phyloP scores from a whole-genome alignment of 1,140 invertebrate genomes.

The Ditylenchus dipsaci region DNA sequence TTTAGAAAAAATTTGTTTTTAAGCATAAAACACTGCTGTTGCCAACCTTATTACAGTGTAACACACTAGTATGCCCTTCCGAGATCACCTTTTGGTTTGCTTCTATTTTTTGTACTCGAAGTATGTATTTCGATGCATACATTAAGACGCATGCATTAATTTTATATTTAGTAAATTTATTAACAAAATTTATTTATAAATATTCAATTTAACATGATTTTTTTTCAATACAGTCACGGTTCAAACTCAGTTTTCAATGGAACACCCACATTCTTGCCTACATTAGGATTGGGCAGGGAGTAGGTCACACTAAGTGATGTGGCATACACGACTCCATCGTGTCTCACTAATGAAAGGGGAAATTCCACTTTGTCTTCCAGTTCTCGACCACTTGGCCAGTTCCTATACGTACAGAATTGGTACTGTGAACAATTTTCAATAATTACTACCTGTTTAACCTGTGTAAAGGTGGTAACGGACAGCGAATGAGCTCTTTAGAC shows the following conservation, averaged over 20 bases:
- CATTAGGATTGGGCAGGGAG: slow-evolving; percentile 5
- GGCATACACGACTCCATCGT: slow-evolving; percentile 94
- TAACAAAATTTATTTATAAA: background rate
- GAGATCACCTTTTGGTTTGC: too few species aligned
- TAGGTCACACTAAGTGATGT: slow-evolving; percentile 90
- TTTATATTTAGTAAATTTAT: too few species aligned
- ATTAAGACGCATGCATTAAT: too few species aligned
- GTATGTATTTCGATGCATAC: too few species aligned
- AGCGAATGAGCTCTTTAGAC: slow-evolving; percentile 83
- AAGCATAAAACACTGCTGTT: too few species aligned
- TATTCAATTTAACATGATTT: background rate
- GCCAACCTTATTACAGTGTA: too few species aligned
- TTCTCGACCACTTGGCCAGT: slow-evolving; percentile 47
- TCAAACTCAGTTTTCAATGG: background rate
- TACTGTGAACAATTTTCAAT: background rate
- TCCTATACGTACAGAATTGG: background rate
- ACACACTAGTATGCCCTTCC: too few species aligned
- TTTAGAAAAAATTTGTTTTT: too few species aligned
- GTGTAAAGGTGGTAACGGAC: slow-evolving; percentile 68
- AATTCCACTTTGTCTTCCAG: slow-evolving; percentile 67
- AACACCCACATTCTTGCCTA: background rate
- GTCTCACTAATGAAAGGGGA: slow-evolving; percentile 83
- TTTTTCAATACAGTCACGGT: background rate
- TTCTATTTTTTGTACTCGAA: too few species aligned
- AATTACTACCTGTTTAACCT: slow-evolving; percentile 64